These are phyloP conservation scores for Bombus sylvicola DNA, from an alignment of 1,140 invertebrate species.

Conservation along the genomic window DNA sequence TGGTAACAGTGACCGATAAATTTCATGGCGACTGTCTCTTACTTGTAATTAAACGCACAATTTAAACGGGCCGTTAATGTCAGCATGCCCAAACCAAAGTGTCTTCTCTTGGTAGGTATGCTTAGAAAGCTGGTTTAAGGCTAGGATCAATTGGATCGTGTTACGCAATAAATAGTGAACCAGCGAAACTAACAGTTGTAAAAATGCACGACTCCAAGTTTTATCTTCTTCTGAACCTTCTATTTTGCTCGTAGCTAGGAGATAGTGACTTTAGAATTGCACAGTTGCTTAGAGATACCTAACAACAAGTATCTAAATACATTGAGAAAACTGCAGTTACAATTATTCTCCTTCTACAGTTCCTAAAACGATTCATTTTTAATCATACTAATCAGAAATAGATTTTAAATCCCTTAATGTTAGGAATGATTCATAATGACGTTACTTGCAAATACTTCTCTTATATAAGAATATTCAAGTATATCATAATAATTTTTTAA, in stretches of 20 bases:
- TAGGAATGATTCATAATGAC: too few species aligned
- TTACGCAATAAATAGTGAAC: not conserved
- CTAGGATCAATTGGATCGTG: slow-evolving; percentile 14
- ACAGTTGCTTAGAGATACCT: not conserved
- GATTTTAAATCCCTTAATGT: too few species aligned
- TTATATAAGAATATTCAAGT: not conserved
- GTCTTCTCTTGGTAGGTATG: slow-evolving; percentile 41
- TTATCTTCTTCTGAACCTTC: not conserved
- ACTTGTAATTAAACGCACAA: slow-evolving; percentile 82
- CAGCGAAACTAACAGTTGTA: not conserved
- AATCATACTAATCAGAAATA: too few species aligned
- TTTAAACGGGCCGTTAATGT: slow-evolving; percentile 80
- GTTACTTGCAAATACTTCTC: not conserved
- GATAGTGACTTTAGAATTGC: not conserved
- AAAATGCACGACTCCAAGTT: not conserved
- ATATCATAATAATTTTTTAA: not conserved
- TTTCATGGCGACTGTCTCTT: slow-evolving; percentile 79
- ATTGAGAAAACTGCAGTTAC: not conserved
- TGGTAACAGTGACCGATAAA: slow-evolving; percentile 81
- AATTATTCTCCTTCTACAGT: too few species aligned
- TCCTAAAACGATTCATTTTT: too few species aligned
- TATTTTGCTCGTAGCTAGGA: not conserved
- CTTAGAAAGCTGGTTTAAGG: slow-evolving; percentile 39
- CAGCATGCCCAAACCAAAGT: slow-evolving; percentile 73
- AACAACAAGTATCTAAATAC: not conserved